These are phyloP conservation scores for Gallinago undulata DNA, from an alignment of 2,113 vertebrate genomes.

Conservation along the genomic window DNA sequence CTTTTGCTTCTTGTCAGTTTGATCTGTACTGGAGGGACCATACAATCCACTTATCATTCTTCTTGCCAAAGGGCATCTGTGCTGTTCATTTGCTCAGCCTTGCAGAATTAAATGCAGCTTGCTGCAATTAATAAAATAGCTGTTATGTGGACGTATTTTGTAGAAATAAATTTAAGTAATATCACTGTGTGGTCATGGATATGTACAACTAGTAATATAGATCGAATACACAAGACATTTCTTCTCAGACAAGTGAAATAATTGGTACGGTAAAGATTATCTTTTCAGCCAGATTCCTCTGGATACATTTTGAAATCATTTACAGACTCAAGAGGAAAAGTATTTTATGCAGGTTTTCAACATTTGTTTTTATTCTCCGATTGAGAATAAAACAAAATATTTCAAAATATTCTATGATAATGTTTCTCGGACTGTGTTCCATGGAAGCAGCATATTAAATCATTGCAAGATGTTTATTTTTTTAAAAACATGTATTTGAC, in stretches of 20 bases:
- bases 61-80: neutral
- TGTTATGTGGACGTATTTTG: neutral
- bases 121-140: neutral
- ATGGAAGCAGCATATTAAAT: neutral
- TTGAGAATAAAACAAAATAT: neutral
- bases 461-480: neutral
- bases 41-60: neutral
- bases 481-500: neutral
- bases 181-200: neutral
- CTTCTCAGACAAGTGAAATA: neutral
- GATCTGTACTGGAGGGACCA: neutral
- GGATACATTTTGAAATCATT: neutral
- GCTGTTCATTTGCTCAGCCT: neutral
- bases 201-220: neutral
- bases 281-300: neutral
- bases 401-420: neutral
- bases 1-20: slow-evolving; percentile 2
- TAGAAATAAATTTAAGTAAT: neutral
- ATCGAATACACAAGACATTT: neutral
- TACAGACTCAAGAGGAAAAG: neutral
- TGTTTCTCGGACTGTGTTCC: neutral
- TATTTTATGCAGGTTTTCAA: neutral
- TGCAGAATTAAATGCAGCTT: neutral
- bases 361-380: neutral
- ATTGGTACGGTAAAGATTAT: neutral